phyloP scores from a whole-genome alignment of 2,113 vertebrate genomes.

The Bos javanicus region DNA sequence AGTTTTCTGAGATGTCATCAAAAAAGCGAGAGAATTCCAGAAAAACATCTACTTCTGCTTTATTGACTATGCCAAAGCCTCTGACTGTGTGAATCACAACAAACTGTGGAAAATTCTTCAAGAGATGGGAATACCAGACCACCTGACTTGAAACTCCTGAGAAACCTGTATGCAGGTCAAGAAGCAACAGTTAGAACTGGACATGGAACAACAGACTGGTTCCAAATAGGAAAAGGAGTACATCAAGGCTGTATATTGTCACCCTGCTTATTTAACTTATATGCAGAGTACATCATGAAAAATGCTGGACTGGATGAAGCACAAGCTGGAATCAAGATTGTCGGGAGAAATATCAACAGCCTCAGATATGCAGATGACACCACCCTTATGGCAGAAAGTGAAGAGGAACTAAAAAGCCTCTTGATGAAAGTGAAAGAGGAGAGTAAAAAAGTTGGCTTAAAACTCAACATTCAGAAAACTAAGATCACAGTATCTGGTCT shows the following conservation, averaged over 20 bases:
- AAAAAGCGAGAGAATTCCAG: neutral
- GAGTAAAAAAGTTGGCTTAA: neutral
- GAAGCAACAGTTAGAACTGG: neutral
- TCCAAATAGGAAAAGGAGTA: neutral
- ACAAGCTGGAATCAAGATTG: neutral
- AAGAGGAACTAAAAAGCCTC: neutral
- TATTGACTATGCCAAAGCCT: neutral
- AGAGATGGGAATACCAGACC: neutral
- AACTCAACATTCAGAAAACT: neutral
- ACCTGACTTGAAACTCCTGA: neutral
- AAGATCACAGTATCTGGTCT: neutral
- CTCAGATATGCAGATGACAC: neutral
- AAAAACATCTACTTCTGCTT: neutral
- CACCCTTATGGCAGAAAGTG: neutral
- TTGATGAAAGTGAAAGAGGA: neutral
- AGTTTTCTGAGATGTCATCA: neutral
- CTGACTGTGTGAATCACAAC: neutral
- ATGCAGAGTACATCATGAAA: neutral
- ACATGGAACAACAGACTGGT: neutral
- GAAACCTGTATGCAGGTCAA: neutral
- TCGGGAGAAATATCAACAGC: accelerated
- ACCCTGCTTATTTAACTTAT: neutral
- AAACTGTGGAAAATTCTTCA: neutral
- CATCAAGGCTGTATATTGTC: too few species aligned
- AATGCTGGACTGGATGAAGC: neutral